Evolutionary conservation across 2,888 invertebrate species (phyloP).

Genomic region (Rhimphoctona megacephalus): DNA sequence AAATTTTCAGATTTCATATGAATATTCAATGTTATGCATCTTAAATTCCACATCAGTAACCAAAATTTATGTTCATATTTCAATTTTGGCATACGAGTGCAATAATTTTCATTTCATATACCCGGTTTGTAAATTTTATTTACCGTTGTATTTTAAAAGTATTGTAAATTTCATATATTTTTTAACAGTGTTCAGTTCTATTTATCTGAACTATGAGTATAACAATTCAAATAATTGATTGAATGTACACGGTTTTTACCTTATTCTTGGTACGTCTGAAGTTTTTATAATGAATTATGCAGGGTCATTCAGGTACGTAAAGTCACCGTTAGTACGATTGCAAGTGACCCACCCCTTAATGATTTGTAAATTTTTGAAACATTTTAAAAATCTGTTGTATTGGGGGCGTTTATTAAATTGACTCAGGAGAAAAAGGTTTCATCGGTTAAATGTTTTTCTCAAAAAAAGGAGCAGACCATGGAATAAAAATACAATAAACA

Average conservation of each 20-base stretch:
- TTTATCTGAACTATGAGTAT: not conserved
- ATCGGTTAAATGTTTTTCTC: slow-evolving; percentile 33
- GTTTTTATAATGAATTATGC: not conserved
- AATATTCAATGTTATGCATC: too few relatives aligned
- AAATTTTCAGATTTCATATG: too few relatives aligned
- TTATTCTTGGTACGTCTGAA: not conserved
- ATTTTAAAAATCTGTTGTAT: slow-evolving; percentile 4
- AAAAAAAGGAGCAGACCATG: slow-evolving; percentile 44
- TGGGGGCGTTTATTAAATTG: slow-evolving; percentile 37
- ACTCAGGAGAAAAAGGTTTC: slow-evolving; percentile 42
- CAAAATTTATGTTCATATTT: too few relatives aligned
- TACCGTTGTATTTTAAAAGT: too few relatives aligned
- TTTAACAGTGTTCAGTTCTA: too few relatives aligned
- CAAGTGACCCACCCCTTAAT: not conserved
- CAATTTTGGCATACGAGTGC: too few relatives aligned
- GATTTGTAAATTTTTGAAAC: not conserved
- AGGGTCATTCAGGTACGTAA: not conserved
- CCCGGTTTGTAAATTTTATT: too few relatives aligned
- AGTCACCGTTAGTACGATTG: not conserved
- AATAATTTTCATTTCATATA: too few relatives aligned
- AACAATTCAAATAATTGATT: not conserved
- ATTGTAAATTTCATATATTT: too few relatives aligned
- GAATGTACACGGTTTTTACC: not conserved
- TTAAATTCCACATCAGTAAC: too few relatives aligned
- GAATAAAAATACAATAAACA: slow-evolving; percentile 47